Conservation (phyloP, 2,113 vertebrate genomes). For the Oreochromis aureus region DNA sequence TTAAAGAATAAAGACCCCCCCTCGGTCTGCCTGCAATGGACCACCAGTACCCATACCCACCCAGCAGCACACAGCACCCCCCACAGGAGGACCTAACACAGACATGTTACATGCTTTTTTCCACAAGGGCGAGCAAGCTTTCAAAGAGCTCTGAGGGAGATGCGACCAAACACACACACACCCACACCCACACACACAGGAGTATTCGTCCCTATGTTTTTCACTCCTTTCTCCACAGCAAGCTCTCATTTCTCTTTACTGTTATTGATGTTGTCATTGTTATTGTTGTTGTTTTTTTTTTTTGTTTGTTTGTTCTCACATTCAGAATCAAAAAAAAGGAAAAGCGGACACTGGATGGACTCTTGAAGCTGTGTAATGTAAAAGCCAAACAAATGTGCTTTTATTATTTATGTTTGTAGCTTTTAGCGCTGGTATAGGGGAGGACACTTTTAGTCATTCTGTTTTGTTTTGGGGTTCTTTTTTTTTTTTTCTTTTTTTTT, state of each 20-base stretch:
- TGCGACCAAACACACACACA: not conserved
- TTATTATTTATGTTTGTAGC: constrained; percentile 74
- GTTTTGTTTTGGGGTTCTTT: not conserved
- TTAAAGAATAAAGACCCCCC: constrained; percentile 58
- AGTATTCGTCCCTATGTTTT: constrained; percentile 22
- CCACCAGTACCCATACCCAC: constrained; percentile 38
- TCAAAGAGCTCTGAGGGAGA: constrained; percentile 34
- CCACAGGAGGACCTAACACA: constrained; percentile 23
- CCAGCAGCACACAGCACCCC: constrained; percentile 39
- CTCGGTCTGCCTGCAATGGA: constrained; percentile 30
- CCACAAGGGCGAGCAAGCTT: constrained; percentile 4
- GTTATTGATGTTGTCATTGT: constrained; percentile 52
- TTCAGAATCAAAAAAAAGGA: constrained; percentile 56
- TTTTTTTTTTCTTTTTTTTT: constrained; percentile 13
- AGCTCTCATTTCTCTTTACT: constrained; percentile 47
- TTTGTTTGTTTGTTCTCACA: constrained; percentile 32
- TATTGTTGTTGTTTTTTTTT: not conserved
- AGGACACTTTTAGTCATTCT: constrained; percentile 49
- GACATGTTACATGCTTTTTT: constrained; percentile 34
- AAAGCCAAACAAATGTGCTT: constrained; percentile 73
- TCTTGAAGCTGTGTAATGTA: constrained; percentile 70
- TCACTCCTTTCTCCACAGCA: constrained; percentile 30
- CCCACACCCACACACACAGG: not conserved
- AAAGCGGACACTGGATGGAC: constrained; percentile 78
- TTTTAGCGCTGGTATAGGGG: constrained; percentile 60